Evolutionary conservation across 1,140 invertebrate species (phyloP).

Genomic region (Nylanderia fulva): DNA sequence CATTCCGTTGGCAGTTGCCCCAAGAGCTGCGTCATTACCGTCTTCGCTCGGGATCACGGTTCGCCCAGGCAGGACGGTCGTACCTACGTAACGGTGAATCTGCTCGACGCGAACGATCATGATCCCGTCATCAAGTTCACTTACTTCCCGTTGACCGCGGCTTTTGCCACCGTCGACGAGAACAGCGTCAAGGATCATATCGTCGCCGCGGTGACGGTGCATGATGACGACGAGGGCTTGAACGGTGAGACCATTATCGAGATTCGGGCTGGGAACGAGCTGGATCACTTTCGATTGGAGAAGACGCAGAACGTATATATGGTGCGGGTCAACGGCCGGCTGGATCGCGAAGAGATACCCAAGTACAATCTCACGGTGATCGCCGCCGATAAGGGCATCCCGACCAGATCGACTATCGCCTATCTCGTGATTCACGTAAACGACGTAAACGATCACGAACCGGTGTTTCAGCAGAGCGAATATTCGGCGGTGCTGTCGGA

Average conservation of each 20-base stretch:
- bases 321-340: slow-evolving; percentile 95
- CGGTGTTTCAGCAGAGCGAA: slow-evolving; percentile 97
- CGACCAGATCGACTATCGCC: slow-evolving; percentile 92
- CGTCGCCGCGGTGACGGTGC: slow-evolving; percentile 97
- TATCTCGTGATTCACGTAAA: slow-evolving; percentile 97
- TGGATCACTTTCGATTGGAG: slow-evolving; percentile 95
- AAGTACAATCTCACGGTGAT: slow-evolving; percentile 97
- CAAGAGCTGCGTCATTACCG: slow-evolving; percentile 97
- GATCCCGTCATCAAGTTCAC: slow-evolving; percentile 96
- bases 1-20: slow-evolving; percentile 89
- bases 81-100: slow-evolving; percentile 97
- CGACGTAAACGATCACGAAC: slow-evolving; percentile 98
- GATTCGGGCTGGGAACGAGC: slow-evolving; percentile 95
- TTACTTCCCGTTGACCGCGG: slow-evolving; percentile 93
- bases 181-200: slow-evolving; percentile 95
- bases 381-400: slow-evolving; percentile 95
- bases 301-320: slow-evolving; percentile 94
- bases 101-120: slow-evolving; percentile 97
- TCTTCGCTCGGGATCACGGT: slow-evolving; percentile 97
- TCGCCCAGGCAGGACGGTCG: slow-evolving; percentile 95
- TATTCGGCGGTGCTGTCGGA: slow-evolving; percentile 96
- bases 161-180: slow-evolving; percentile 95
- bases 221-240: slow-evolving; percentile 95
- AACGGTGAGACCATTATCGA: slow-evolving; percentile 95
- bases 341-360: slow-evolving; percentile 96